Percentiles rank a stretch among this genome's conserved stretches.
phyloP scores from a whole-genome alignment of 2,888 invertebrate species.

The Oscheius myriophilus region DNA sequence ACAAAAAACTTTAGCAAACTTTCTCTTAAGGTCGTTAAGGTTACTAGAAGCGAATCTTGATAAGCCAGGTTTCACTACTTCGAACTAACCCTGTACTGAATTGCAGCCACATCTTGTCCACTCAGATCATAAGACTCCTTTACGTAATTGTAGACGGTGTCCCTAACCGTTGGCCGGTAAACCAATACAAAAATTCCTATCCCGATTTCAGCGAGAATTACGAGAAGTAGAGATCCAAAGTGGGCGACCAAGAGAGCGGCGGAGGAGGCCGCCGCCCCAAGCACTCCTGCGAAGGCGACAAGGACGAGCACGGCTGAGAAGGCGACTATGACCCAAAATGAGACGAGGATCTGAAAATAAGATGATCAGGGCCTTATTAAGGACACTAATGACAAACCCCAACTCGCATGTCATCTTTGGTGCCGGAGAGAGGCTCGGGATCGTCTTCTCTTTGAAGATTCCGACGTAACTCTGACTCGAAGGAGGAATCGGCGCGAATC shows the following conservation, averaged over 20 bases:
- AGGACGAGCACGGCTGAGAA: constrained; percentile 56
- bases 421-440: constrained; percentile 40
- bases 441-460: constrained; percentile 42
- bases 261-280: constrained; percentile 10
- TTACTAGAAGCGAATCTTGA: no score
- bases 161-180: constrained; percentile 39
- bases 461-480: constrained; percentile 57
- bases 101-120: constrained; percentile 44
- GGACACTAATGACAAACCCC: constrained; percentile 37
- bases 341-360: constrained; percentile 52
- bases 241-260: constrained; percentile 33
- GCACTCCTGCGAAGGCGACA: constrained; percentile 58
- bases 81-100: constrained; percentile 39
- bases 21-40: no score
- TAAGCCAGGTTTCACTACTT: background rate
- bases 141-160: constrained; percentile 18
- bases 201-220: constrained; percentile 62
- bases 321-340: constrained; percentile 64
- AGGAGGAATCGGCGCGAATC: constrained; percentile 60
- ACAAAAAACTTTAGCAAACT: no score
- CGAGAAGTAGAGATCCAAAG: constrained; percentile 45
- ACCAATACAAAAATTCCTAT: constrained; percentile 59
- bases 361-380: constrained; percentile 1
- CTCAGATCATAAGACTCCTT: constrained; percentile 34
- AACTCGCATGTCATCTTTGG: constrained; percentile 53